Evolutionary conservation across 2,113 vertebrate genomes (phyloP).

Genomic region (Gnathonemus longibarbis): DNA sequence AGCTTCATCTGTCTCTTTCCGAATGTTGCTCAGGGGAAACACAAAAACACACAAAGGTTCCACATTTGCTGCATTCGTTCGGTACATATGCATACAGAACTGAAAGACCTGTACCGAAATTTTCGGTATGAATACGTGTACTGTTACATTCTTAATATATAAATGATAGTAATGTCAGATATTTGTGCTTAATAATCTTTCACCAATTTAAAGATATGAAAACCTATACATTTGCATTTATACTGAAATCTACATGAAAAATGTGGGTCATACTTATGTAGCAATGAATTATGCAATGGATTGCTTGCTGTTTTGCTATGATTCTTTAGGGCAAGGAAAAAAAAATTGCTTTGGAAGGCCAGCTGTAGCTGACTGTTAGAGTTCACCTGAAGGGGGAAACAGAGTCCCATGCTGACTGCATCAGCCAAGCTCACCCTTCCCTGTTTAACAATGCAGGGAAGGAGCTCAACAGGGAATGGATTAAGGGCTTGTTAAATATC

Average conservation of each 20-base stretch:
- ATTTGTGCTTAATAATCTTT: neutral
- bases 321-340: neutral
- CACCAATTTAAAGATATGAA: neutral
- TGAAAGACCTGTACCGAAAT: too few species aligned
- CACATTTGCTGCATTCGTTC: too few species aligned
- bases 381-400: constrained; percentile 13
- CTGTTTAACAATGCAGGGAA: neutral
- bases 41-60: too few species aligned
- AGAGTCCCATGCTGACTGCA: neutral
- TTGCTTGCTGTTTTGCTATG: neutral
- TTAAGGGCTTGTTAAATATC: neutral
- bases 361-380: neutral
- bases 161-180: neutral
- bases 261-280: neutral
- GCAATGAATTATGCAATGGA: neutral
- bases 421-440: neutral
- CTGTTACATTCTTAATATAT: neutral
- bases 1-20: too few species aligned
- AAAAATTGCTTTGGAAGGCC: neutral
- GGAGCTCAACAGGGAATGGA: neutral
- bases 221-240: neutral
- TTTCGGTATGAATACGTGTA: neutral
- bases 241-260: neutral
- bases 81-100: too few species aligned
- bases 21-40: too few species aligned